Conservation (phyloP, 2,888 invertebrate genomes). For the Temnothorax unifasciatus region DNA sequence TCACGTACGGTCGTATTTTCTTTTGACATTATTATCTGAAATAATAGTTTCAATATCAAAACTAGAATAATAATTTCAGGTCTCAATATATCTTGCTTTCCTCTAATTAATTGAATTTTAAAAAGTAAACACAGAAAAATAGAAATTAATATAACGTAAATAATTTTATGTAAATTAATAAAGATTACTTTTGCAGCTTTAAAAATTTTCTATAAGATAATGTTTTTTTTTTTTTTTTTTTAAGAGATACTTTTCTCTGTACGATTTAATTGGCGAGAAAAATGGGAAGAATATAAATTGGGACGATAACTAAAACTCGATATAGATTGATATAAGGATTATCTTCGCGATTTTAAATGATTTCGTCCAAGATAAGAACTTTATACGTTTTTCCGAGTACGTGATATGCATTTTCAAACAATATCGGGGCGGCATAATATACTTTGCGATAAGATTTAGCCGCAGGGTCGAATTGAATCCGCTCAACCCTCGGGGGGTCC, state of each 20-base stretch:
- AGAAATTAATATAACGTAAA: background rate
- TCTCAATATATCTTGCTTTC: background rate
- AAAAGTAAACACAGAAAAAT: background rate
- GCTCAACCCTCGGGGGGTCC: background rate
- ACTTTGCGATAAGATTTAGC: slow-evolving; percentile 4
- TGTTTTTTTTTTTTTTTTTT: background rate
- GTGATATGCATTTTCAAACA: background rate
- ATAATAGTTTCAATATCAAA: background rate
- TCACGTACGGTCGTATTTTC: too few species aligned
- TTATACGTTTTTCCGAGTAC: background rate
- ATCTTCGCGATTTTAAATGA: background rate
- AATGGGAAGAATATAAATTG: background rate
- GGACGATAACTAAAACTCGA: background rate
- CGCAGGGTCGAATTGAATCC: background rate
- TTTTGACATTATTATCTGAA: too few species aligned
- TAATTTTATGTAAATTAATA: background rate
- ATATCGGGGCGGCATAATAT: background rate
- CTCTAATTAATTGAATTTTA: background rate
- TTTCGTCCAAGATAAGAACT: background rate
- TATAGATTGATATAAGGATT: background rate
- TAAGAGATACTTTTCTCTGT: background rate
- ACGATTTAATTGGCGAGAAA: background rate
- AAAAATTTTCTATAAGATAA: background rate
- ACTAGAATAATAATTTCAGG: background rate
- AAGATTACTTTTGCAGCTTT: background rate